Evolutionary conservation across 1,140 invertebrate species (phyloP).

Genomic region (Antheraea mylitta): DNA sequence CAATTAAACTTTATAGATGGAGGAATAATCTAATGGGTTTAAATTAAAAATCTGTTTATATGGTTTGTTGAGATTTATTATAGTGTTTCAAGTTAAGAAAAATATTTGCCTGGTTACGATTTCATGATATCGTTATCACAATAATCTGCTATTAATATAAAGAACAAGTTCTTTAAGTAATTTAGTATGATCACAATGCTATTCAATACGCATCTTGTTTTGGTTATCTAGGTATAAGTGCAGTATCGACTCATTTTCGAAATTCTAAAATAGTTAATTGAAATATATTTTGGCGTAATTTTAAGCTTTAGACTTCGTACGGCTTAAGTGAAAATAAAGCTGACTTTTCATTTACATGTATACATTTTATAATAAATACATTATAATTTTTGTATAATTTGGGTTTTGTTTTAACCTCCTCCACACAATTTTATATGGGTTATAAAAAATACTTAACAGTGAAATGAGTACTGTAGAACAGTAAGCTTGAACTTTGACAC

Average conservation of each 20-base stretch:
- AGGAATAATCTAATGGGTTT: not conserved
- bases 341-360: conserved; percentile 64
- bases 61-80: not conserved
- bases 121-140: not conserved
- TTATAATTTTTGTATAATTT: conserved; percentile 47
- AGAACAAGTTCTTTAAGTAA: not conserved
- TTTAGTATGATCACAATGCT: conserved; percentile 8
- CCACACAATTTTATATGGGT: not conserved
- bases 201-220: conserved; percentile 18
- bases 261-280: conserved; percentile 43
- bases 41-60: not conserved
- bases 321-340: conserved; percentile 45
- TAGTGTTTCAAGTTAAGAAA: not conserved
- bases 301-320: conserved; percentile 50
- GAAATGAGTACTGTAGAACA: no score
- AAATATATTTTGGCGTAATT: conserved; percentile 35
- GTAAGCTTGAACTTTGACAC: no score
- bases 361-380: conserved; percentile 76
- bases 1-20: not conserved
- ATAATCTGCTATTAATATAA: not conserved
- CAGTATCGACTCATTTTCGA: conserved; percentile 13
- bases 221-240: conserved; percentile 74
- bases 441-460: no score
- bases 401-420: conserved; percentile 28
- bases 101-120: not conserved